A percentile compares a stretch with the other conserved stretches of the same genome.
These are phyloP conservation scores for Pollenia amentaria DNA, from an alignment of 2,888 invertebrate species.

Conservation along the genomic window DNA sequence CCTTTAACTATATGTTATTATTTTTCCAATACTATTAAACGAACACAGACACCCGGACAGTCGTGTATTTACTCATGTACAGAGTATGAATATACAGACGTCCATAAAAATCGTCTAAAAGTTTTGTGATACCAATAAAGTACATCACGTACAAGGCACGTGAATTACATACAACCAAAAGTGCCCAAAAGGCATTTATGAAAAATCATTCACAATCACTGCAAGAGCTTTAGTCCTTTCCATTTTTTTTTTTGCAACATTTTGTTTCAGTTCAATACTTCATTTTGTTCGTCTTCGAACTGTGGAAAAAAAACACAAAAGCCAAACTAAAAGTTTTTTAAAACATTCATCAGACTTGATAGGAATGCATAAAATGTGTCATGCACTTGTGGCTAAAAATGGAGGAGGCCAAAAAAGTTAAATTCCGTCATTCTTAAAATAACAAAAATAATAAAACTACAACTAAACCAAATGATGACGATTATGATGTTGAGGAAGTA, in stretches of 20 bases:
- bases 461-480: neutral
- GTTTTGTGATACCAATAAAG: slow-evolving; percentile 70
- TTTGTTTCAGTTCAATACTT: slow-evolving; percentile 55
- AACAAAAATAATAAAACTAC: neutral
- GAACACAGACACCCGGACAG: neutral
- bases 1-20: neutral
- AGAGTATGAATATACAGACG: slow-evolving; percentile 31
- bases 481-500: neutral
- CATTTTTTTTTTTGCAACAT: slow-evolving; percentile 26
- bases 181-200: slow-evolving; percentile 73
- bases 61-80: slow-evolving; percentile 49
- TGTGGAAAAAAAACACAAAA: slow-evolving; percentile 22
- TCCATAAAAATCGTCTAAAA: slow-evolving; percentile 65
- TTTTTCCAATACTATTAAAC: slow-evolving; percentile 48
- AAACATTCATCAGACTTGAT: slow-evolving; percentile 72
- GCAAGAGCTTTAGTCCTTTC: slow-evolving; percentile 53
- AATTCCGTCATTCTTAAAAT: slow-evolving; percentile 19
- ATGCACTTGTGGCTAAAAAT: slow-evolving; percentile 55
- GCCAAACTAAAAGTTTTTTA: slow-evolving; percentile 54
- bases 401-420: slow-evolving; percentile 25
- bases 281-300: slow-evolving; percentile 28
- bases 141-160: slow-evolving; percentile 71
- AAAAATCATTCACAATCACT: slow-evolving; percentile 71
- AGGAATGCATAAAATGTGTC: slow-evolving; percentile 72
- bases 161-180: slow-evolving; percentile 70